Base-by-base conservation (phyloP, 2,113 vertebrate genomes). In the Microtus ochrogaster region DNA sequence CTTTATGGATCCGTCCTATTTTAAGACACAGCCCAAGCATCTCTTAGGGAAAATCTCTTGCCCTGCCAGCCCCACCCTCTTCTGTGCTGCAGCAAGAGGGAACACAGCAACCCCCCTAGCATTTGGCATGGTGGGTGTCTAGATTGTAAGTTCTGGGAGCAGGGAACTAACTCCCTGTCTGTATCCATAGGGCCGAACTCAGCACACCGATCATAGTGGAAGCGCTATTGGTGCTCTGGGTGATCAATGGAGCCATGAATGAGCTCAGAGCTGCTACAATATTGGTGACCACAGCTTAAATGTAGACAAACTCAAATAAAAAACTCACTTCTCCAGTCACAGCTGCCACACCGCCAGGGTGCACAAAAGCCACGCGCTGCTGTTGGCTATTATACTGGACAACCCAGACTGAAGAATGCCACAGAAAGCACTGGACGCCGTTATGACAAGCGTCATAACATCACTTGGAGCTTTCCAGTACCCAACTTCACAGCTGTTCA, bases 1-100 rank as follows among this genome's bases (percentile, higher is more conserved):
- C 77, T 49, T 61, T 41, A 55, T 72, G 66, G 28, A 10, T 2
- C 21, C 0, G 0, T 81, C 30, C 85, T 52, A 22, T 74, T 73
- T 94, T 39, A 94, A 94, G 92, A 89, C 58, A 44, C 81, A 76
- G 28, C 12, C 68, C 89, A 39, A 79, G 39, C 14, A 19, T 12
- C n/a, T 47, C 65, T 89, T 9, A 2, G 6, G 36, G 21, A 39
- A 88, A 73, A 7, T 14, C 33, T 92, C 30, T 28, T 47, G 3
- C 13, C 16, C 52, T 0, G 19, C 73, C 21, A 92, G 89, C 10
- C 41, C 28, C 4, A 21, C 44, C 28, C 39, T 89, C 4, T 3
- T 55, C 73, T 19, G 13, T 13, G 86, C 24, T 33, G 49, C 39
- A 0, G 28, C n/a, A 0, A 63, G 63, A 83, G 58, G 81, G 81